Conservation (phyloP, 2,113 vertebrate species). For the Nycticorax nycticorax region DNA sequence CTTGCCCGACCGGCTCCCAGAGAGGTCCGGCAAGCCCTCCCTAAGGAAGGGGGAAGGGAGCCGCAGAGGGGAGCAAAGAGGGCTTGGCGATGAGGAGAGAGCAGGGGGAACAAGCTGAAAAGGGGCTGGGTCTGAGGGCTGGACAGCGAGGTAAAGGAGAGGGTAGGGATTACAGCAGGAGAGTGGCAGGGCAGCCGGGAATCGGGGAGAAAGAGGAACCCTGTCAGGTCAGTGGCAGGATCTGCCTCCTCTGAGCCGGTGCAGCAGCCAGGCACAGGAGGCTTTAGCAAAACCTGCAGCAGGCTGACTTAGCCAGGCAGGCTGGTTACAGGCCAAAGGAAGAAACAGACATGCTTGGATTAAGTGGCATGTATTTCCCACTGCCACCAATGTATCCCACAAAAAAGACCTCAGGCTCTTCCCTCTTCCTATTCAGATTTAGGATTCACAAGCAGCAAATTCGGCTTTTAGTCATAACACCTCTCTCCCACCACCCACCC, state of each 20-base stretch:
- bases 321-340: background rate
- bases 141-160: background rate
- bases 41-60: background rate
- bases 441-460: slow-evolving; percentile 57
- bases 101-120: background rate
- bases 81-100: background rate
- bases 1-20: background rate
- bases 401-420: slow-evolving; percentile 25
- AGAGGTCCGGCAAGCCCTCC: background rate
- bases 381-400: background rate
- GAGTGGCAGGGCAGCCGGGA: background rate
- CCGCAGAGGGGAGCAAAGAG: background rate
- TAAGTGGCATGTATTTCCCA: background rate
- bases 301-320: background rate
- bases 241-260: background rate
- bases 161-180: background rate
- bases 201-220: background rate
- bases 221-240: background rate
- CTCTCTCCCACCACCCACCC: slow-evolving; percentile 53
- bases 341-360: background rate
- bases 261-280: background rate
- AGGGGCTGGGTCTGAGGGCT: background rate
- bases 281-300: background rate
- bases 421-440: slow-evolving; percentile 46
- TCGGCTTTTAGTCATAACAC: slow-evolving; percentile 63